Conservation (phyloP, 2,797 vertebrate species). For the Gouania willdenowi region DNA sequence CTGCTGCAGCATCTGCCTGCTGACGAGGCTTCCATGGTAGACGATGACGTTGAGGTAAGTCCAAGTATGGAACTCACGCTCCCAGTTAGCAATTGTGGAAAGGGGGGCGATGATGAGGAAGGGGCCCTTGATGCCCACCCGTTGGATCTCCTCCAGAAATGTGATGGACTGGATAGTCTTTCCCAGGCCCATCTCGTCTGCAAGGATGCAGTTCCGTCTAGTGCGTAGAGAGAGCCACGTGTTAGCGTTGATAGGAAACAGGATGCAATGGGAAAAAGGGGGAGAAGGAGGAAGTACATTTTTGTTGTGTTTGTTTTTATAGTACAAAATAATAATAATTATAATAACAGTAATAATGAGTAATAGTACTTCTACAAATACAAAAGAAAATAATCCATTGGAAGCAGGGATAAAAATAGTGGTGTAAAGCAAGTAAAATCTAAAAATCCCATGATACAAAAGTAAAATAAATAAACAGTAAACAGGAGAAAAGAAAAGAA, state of each 20-base stretch:
- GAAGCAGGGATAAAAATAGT: neutral
- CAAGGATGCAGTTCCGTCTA: conserved; percentile 98
- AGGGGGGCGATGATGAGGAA: conserved; percentile 98
- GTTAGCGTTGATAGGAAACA: neutral
- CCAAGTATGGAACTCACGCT: conserved; percentile 96
- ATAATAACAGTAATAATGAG: neutral
- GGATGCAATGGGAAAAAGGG: too few relatives aligned
- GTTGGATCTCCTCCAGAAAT: conserved; percentile 91
- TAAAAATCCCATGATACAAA: conserved; percentile 18
- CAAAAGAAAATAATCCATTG: neutral
- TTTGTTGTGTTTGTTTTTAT: too few relatives aligned
- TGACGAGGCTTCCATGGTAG: conserved; percentile 95
- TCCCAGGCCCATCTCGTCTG: conserved; percentile 98
- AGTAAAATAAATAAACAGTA: conserved; percentile 28
- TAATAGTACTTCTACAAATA: neutral
- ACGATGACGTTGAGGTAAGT: conserved; percentile 94
- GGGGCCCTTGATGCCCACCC: conserved; percentile 86
- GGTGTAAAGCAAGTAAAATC: neutral
- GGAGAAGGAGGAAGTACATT: neutral
- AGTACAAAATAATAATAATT: too few relatives aligned
- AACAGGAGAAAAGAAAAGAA: conserved; percentile 33
- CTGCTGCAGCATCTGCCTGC: conserved; percentile 98
- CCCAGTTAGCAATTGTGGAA: conserved; percentile 98
- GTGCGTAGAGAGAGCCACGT: neutral
- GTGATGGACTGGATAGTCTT: conserved; percentile 99